A percentile compares a stretch with the other conserved stretches of the same genome.
Evolutionary conservation across 2,888 invertebrate genomes (phyloP).

Genomic region (Oasisia sp.): DNA sequence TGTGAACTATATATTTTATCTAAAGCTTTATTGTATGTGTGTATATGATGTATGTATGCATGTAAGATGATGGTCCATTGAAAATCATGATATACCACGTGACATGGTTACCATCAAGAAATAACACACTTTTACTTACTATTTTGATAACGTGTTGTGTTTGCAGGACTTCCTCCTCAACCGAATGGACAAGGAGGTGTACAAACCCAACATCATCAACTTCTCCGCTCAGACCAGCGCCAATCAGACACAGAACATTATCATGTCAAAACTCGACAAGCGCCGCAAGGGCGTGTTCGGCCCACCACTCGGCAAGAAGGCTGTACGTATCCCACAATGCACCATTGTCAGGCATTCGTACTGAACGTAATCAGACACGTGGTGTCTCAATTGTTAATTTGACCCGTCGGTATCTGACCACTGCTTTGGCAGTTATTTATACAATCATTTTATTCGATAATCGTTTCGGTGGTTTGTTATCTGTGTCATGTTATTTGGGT

Average conservation of each 20-base stretch:
- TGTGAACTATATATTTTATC: too few relatives aligned
- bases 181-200: conserved; percentile 80
- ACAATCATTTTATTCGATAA: not conserved
- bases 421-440: not conserved
- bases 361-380: not conserved
- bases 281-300: conserved; percentile 92
- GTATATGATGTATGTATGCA: too few relatives aligned
- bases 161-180: conserved; percentile 75
- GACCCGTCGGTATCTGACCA: not conserved
- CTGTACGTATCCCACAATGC: conserved; percentile 48
- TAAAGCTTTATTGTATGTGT: too few relatives aligned
- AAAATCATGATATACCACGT: too few relatives aligned
- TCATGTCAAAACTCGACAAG: conserved; percentile 93
- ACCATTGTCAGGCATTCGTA: not conserved
- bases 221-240: conserved; percentile 95
- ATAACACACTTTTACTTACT: not conserved
- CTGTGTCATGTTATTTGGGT: too few relatives aligned
- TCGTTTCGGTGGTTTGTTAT: not conserved
- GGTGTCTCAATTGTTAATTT: too few relatives aligned
- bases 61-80: too few relatives aligned
- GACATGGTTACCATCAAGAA: too few relatives aligned
- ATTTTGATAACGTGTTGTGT: not conserved
- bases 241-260: conserved; percentile 92
- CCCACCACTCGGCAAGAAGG: conserved; percentile 87
- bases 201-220: conserved; percentile 86